A percentile compares a stretch with the other conserved stretches of the same genome.
Evolutionary conservation across 2,888 invertebrate genomes (phyloP).

Genomic region (Acheta domesticus): DNA sequence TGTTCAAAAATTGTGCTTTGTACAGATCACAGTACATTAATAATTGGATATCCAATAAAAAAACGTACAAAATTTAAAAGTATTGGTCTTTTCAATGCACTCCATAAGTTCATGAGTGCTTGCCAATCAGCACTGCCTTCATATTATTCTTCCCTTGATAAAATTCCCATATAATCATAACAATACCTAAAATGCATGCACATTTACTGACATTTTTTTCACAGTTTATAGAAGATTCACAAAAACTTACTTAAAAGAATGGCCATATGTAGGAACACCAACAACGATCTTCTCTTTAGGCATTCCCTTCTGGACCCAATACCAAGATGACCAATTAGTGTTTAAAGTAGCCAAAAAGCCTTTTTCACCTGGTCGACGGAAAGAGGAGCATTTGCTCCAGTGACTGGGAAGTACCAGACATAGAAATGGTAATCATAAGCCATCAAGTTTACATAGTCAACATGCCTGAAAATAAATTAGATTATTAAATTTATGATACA

Average conservation of each 20-base stretch:
- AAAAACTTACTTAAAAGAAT: constrained; percentile 61
- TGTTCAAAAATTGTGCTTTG: no score
- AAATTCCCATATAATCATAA: no score
- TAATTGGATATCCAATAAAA: no score
- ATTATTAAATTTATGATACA: not conserved
- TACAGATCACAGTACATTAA: no score
- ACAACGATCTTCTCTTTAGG: constrained; percentile 73
- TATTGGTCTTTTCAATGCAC: no score
- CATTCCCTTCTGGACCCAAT: constrained; percentile 74
- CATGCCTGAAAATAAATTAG: constrained; percentile 52
- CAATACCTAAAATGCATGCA: no score
- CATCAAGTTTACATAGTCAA: constrained; percentile 88
- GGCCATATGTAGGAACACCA: constrained; percentile 86
- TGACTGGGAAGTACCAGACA: constrained; percentile 70
- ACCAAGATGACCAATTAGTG: constrained; percentile 74
- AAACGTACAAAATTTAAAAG: no score
- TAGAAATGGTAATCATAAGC: constrained; percentile 86
- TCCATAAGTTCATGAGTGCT: no score
- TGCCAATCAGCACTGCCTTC: no score
- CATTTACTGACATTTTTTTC: no score
- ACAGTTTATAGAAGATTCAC: no score
- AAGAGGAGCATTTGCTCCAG: constrained; percentile 83
- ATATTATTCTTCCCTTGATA: no score
- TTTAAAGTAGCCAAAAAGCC: constrained; percentile 69
- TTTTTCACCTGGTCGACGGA: constrained; percentile 57